phyloP scores from a whole-genome alignment of 2,113 vertebrate species.

The Haliaeetus leucogaster region DNA sequence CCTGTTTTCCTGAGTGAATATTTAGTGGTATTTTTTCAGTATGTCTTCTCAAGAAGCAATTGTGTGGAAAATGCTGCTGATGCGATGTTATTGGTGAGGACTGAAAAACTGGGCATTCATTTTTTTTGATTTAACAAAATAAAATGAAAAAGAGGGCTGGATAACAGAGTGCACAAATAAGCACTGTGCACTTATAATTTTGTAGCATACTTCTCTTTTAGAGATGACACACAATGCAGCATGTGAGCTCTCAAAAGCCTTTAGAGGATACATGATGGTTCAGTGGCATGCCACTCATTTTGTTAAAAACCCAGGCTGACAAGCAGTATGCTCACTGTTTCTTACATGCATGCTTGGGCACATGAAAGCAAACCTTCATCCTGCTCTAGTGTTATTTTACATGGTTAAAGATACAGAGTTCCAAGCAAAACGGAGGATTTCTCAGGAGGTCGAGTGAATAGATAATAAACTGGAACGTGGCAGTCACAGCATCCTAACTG shows the following conservation, averaged over 20 bases:
- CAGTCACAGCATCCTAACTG: background rate
- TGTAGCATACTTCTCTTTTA: background rate
- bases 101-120: background rate
- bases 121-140: background rate
- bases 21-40: background rate
- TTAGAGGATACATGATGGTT: rapidly evolving
- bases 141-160: background rate
- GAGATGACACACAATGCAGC: background rate
- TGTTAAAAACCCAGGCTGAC: background rate
- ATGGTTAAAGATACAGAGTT: background rate
- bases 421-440: background rate
- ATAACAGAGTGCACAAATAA: background rate
- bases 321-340: background rate
- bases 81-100: background rate
- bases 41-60: background rate
- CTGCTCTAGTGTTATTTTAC: background rate
- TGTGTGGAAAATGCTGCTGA: background rate
- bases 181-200: background rate
- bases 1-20: background rate
- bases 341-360: background rate
- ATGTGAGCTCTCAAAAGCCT: rapidly evolving
- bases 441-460: background rate
- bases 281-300: background rate
- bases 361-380: background rate
- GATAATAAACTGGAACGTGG: background rate